These are phyloP conservation scores for Perca schrenkii DNA, from an alignment of 2,113 vertebrate genomes.

Conservation along the genomic window DNA sequence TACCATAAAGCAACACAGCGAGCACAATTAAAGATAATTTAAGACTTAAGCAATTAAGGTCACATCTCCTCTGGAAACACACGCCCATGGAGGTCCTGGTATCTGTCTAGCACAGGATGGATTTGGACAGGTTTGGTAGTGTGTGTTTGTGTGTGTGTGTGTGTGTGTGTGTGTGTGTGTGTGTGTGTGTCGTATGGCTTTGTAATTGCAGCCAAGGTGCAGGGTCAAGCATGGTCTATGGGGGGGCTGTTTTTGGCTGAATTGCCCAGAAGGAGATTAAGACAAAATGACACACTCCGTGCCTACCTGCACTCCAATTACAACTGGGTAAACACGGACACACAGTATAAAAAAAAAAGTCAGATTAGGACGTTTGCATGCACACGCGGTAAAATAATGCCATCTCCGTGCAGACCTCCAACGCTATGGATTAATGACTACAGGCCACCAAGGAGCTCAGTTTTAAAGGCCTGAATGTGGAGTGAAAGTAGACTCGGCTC, in stretches of 20 bases:
- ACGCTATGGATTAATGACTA: slow-evolving; percentile 45
- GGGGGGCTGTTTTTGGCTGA: slow-evolving; percentile 61
- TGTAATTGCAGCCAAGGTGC: slow-evolving; percentile 73
- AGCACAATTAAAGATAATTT: slow-evolving; percentile 89
- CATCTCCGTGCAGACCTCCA: slow-evolving; percentile 60
- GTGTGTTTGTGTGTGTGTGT: slow-evolving; percentile 50
- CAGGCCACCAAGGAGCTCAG: slow-evolving; percentile 44
- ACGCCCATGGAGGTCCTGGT: slow-evolving; percentile 83
- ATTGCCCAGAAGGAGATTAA: slow-evolving; percentile 79
- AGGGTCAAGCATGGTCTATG: slow-evolving; percentile 80
- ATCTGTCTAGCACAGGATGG: slow-evolving; percentile 75
- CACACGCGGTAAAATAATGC: slow-evolving; percentile 55
- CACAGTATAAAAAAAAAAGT: slow-evolving; percentile 18
- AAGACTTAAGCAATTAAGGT: slow-evolving; percentile 87
- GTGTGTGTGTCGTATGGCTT: slow-evolving; percentile 52
- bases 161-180: slow-evolving; percentile 47
- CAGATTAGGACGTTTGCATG: slow-evolving; percentile 56
- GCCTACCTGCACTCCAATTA: slow-evolving; percentile 72
- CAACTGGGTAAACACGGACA: slow-evolving; percentile 71
- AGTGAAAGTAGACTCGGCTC: slow-evolving; percentile 27
- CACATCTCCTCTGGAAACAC: slow-evolving; percentile 85
- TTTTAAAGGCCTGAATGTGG: slow-evolving; percentile 35
- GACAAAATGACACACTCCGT: slow-evolving; percentile 71
- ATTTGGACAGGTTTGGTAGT: slow-evolving; percentile 85
- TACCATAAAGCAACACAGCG: slow-evolving; percentile 81